phyloP scores from a whole-genome alignment of 2,797 vertebrate genomes.

The Pygocentrus nattereri region DNA sequence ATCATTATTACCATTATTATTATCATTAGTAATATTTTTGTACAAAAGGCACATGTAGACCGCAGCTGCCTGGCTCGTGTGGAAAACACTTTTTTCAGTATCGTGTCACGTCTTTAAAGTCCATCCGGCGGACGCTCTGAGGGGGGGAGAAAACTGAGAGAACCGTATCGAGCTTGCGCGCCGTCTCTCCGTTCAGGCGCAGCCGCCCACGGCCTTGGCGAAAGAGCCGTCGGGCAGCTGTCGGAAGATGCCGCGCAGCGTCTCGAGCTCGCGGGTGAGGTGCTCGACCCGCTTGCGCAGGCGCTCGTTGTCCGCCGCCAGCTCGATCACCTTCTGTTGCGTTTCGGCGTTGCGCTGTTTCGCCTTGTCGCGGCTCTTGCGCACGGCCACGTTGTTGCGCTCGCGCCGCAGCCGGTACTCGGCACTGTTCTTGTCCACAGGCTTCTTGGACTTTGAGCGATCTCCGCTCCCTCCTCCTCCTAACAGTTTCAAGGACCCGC shows the following conservation, averaged over 20 bases:
- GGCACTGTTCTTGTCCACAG: constrained; percentile 92
- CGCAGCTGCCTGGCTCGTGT: constrained; percentile 73
- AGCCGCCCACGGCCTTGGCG: constrained; percentile 93
- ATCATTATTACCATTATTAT: constrained; percentile 55
- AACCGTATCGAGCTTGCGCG: too few species aligned
- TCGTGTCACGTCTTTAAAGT: constrained; percentile 43
- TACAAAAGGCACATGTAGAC: constrained; percentile 76
- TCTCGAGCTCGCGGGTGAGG: constrained; percentile 93
- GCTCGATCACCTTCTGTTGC: constrained; percentile 95
- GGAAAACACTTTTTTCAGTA: constrained; percentile 61
- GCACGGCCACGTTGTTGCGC: constrained; percentile 97
- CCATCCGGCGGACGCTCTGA: constrained; percentile 60
- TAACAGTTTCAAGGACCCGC: constrained; percentile 81
- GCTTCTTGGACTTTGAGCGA: constrained; percentile 88
- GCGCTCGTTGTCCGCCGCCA: constrained; percentile 92
- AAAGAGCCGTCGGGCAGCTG: constrained; percentile 94
- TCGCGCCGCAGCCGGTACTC: constrained; percentile 96
- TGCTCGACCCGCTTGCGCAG: constrained; percentile 95
- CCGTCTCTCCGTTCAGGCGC: constrained; percentile 75
- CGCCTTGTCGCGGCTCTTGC: constrained; percentile 98
- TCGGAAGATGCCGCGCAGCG: constrained; percentile 94
- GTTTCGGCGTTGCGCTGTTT: constrained; percentile 97
- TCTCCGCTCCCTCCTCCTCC: constrained; percentile 74
- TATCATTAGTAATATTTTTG: constrained; percentile 46
- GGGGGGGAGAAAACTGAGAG: background rate